Conservation (phyloP, 2,888 invertebrate species). For the Conistra vaccinii region DNA sequence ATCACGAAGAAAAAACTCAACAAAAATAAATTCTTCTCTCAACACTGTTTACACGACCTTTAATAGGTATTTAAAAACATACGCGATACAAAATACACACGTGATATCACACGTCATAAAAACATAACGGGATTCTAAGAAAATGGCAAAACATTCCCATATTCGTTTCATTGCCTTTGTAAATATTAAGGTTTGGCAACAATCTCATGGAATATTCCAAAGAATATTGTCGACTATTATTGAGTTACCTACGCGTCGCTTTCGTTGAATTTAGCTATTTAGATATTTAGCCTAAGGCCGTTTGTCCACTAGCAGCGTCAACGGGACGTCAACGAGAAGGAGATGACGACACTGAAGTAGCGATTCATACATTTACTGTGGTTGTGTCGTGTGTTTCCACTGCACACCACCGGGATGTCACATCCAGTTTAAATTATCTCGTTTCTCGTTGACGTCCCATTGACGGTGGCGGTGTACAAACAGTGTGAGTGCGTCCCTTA, state of each 20-base stretch:
- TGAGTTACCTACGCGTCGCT: background rate
- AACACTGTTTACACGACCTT: background rate
- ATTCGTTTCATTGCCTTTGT: constrained; percentile 8
- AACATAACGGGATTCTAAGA: constrained; percentile 7
- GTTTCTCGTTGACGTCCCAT: no score
- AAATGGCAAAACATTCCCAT: background rate
- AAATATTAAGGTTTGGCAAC: background rate
- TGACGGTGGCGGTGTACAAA: no score
- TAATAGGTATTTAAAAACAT: constrained; percentile 29
- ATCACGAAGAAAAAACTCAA: background rate
- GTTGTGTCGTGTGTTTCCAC: no score
- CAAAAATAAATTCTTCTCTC: background rate
- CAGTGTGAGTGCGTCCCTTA: background rate
- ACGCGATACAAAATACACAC: background rate
- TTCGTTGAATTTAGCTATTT: background rate
- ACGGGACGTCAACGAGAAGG: no score
- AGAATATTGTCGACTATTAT: background rate
- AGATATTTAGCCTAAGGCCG: background rate
- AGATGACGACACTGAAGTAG: no score
- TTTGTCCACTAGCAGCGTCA: no score
- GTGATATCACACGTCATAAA: background rate
- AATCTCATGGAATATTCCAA: constrained; percentile 1
- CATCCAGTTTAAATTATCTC: no score
- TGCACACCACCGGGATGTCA: no score
- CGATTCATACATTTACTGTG: no score